Percentiles rank a stretch among this genome's conserved stretches.
Evolutionary conservation across 2,888 invertebrate species (phyloP).

Genomic region (Agonopterix subpropinquella): DNA sequence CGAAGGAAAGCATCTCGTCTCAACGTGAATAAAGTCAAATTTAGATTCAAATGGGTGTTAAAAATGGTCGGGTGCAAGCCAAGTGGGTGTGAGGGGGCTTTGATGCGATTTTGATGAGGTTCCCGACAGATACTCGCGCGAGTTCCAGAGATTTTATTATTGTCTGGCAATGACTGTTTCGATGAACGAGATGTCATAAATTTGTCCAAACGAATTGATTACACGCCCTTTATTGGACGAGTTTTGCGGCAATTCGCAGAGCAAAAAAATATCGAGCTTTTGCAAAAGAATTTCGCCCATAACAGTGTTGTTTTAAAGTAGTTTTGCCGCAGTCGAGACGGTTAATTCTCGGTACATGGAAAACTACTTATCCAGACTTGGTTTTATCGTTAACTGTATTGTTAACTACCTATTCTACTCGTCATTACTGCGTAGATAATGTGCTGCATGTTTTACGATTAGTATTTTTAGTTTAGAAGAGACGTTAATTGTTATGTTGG

Average conservation of each 20-base stretch:
- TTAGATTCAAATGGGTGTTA: slow-evolving; percentile 59
- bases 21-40: slow-evolving; percentile 46
- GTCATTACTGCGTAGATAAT: slow-evolving; percentile 43
- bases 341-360: slow-evolving; percentile 49
- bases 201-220: slow-evolving; percentile 44
- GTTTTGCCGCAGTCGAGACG: slow-evolving; percentile 39
- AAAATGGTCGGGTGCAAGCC: slow-evolving; percentile 42
- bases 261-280: slow-evolving; percentile 24
- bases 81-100: slow-evolving; percentile 43
- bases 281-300: slow-evolving; percentile 29
- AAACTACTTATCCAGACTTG: slow-evolving; percentile 69
- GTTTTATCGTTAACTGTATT: slow-evolving; percentile 63
- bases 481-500: slow-evolving; percentile 5
- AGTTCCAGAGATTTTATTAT: slow-evolving; percentile 44
- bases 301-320: slow-evolving; percentile 10
- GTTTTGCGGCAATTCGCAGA: slow-evolving; percentile 8
- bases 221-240: slow-evolving; percentile 25
- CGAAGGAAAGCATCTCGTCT: slow-evolving; percentile 35
- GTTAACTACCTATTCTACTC: slow-evolving; percentile 46
- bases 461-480: slow-evolving; percentile 1
- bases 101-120: slow-evolving; percentile 65
- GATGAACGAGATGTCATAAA: slow-evolving; percentile 46
- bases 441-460: slow-evolving; percentile 17
- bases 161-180: slow-evolving; percentile 33
- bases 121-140: slow-evolving; percentile 15